A percentile compares a stretch with the other conserved stretches of the same genome.
Conservation (phyloP, 2,113 vertebrate species). For the Triplophysa siluroides region DNA sequence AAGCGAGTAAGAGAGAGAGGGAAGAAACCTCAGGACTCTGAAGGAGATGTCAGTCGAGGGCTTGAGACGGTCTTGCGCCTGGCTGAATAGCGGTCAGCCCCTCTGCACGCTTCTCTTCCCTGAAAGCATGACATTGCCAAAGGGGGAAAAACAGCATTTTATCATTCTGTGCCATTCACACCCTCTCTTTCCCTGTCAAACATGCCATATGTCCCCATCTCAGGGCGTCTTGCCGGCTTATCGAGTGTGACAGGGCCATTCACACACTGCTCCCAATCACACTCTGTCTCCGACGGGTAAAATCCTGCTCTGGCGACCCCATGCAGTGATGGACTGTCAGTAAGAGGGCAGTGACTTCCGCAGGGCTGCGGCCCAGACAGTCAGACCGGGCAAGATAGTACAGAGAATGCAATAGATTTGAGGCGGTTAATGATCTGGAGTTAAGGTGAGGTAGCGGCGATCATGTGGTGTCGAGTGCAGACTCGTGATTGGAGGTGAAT, state of each 20-base stretch:
- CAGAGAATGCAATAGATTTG: constrained; percentile 10
- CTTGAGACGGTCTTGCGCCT: constrained; percentile 70
- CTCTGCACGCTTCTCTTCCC: constrained; percentile 59
- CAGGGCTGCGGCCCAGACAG: constrained; percentile 65
- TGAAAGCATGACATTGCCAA: constrained; percentile 78
- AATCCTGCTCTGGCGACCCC: constrained; percentile 61
- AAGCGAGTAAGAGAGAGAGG: constrained; percentile 61
- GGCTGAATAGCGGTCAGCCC: constrained; percentile 75
- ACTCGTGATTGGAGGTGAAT: constrained; percentile 8
- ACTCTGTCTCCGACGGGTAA: constrained; percentile 67
- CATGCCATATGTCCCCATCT: constrained; percentile 79
- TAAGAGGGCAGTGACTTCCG: constrained; percentile 72
- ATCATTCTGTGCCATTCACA: constrained; percentile 81
- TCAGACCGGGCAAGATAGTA: constrained; percentile 58
- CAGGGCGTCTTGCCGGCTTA: constrained; percentile 77
- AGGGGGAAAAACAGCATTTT: constrained; percentile 76
- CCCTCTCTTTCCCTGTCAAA: constrained; percentile 78
- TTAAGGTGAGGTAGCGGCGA: constrained; percentile 64
- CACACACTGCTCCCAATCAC: constrained; percentile 78
- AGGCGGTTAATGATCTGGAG: constrained; percentile 34
- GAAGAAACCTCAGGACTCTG: constrained; percentile 53
- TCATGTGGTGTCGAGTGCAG: constrained; percentile 11
- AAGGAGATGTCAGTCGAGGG: constrained; percentile 34
- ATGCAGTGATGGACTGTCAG: constrained; percentile 72
- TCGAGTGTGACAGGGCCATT: constrained; percentile 80